Percentiles rank a stretch among this genome's conserved stretches.
Conservation (phyloP, 2,888 invertebrate genomes). For the Campopleginae sp. region DNA sequence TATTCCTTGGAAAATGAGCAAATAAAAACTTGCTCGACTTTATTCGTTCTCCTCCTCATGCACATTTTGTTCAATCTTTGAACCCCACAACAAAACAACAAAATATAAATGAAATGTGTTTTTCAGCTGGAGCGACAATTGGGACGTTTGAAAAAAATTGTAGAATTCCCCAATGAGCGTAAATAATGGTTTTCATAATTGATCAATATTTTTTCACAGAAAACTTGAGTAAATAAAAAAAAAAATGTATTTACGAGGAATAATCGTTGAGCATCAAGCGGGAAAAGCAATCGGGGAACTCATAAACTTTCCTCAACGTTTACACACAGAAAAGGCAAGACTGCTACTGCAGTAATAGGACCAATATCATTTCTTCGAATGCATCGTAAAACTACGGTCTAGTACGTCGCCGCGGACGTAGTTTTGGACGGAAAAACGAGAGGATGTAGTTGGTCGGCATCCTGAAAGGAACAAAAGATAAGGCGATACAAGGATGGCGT, state of each 20-base stretch:
- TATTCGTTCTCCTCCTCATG: neutral
- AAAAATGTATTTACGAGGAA: neutral
- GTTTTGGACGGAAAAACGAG: slow-evolving; percentile 19
- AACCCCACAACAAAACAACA: neutral
- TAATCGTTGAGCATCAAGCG: neutral
- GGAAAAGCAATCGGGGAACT: neutral
- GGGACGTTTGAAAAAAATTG: neutral
- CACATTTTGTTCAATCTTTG: neutral
- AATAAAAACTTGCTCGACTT: slow-evolving; percentile 13
- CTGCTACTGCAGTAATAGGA: slow-evolving; percentile 8
- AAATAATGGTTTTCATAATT: neutral
- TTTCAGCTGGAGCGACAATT: neutral
- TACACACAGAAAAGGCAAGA: neutral
- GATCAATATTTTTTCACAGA: neutral
- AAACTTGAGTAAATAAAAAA: neutral
- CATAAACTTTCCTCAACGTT: neutral
- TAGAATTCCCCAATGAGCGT: neutral
- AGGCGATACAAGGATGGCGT: slow-evolving; percentile 45
- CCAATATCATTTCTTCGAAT: slow-evolving; percentile 46
- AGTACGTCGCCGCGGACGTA: slow-evolving; percentile 30
- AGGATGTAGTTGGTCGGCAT: slow-evolving; percentile 29
- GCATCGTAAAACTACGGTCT: slow-evolving; percentile 60
- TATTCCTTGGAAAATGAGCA: slow-evolving; percentile 22
- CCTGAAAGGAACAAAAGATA: slow-evolving; percentile 42
- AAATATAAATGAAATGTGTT: neutral